phyloP scores from a whole-genome alignment of 2,113 vertebrate species.

The Rhineura floridana region DNA sequence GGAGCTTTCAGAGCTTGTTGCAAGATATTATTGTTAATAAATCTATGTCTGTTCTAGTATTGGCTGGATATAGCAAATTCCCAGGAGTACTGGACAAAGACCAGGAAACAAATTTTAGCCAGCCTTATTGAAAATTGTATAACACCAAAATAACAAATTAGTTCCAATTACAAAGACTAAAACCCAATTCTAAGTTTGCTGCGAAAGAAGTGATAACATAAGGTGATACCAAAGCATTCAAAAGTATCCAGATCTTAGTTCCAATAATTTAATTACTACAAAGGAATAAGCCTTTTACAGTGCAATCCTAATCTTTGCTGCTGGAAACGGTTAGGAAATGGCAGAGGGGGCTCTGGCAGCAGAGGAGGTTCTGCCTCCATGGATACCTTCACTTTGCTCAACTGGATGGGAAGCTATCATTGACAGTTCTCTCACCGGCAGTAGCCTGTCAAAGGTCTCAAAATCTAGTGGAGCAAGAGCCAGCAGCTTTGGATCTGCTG shows the following conservation, averaged over 20 bases:
- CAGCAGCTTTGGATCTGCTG: too few species aligned
- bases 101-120: background rate
- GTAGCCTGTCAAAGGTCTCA: too few species aligned
- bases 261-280: background rate
- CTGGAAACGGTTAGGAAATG: too few species aligned
- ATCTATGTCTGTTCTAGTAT: background rate
- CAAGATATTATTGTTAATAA: background rate
- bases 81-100: slow-evolving; percentile 1
- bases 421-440: background rate
- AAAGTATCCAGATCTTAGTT: background rate
- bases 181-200: background rate
- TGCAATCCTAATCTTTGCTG: background rate
- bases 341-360: background rate
- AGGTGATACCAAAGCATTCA: background rate
- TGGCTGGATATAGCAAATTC: background rate
- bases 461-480: too few species aligned
- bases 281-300: background rate
- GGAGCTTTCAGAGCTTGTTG: background rate
- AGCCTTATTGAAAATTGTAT: background rate
- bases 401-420: too few species aligned
- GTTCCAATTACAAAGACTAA: background rate
- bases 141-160: background rate
- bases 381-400: too few species aligned
- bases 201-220: background rate
- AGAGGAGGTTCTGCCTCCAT: too few species aligned